These are phyloP conservation scores for Chiridota heheva DNA, from an alignment of 35 echinoderm and acorn worm species.

Conservation along the genomic window DNA sequence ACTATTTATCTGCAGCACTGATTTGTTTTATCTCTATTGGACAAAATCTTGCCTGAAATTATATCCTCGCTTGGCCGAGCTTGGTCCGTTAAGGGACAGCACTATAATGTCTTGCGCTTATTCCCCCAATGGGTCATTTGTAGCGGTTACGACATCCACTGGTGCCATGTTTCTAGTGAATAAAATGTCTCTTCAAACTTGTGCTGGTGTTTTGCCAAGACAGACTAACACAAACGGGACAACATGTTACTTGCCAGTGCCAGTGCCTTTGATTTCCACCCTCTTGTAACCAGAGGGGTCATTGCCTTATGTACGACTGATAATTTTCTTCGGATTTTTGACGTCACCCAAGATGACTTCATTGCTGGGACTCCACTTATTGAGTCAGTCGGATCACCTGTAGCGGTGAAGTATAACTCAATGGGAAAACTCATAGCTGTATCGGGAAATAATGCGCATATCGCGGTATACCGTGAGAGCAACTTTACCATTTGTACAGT, in stretches of 20 bases:
- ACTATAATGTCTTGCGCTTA: constrained; percentile 56
- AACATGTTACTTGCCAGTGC: constrained; percentile 32
- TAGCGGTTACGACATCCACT: constrained; percentile 70
- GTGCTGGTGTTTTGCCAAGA: constrained; percentile 50
- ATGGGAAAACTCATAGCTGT: constrained; percentile 65
- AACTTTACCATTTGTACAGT: constrained; percentile 31
- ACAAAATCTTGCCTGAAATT: constrained; percentile 62
- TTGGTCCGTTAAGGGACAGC: constrained; percentile 19
- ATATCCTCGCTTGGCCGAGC: constrained; percentile 54
- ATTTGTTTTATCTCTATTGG: constrained; percentile 77
- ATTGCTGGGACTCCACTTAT: constrained; percentile 12
- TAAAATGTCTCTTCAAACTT: constrained; percentile 41
- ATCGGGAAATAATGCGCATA: constrained; percentile 61
- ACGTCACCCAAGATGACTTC: constrained; percentile 45
- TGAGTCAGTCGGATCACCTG: constrained; percentile 53
- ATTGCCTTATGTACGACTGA: constrained; percentile 64
- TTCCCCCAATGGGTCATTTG: constrained; percentile 69
- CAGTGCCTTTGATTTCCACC: constrained; percentile 78
- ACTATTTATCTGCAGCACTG: constrained; percentile 70
- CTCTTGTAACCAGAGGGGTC: constrained; percentile 52
- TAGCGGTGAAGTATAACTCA: constrained; percentile 68
- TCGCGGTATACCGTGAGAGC: constrained; percentile 49
- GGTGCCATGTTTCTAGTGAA: constrained; percentile 79
- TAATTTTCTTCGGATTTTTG: constrained; percentile 47
- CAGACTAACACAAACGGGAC: constrained; percentile 21